phyloP scores from a whole-genome alignment of 2,797 vertebrate genomes.

The Manis pentadactyla region DNA sequence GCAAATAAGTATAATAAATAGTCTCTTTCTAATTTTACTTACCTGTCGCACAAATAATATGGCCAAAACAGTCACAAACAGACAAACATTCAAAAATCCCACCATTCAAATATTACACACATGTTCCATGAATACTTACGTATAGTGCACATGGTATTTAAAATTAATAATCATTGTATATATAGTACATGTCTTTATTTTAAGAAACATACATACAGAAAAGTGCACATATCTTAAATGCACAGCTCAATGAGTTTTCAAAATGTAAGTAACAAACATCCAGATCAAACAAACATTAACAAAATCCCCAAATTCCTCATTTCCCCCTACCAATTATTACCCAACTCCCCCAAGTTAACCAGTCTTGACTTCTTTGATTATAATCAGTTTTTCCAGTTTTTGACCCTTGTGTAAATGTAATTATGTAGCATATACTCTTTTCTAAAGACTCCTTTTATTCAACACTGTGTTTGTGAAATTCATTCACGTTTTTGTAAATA shows the following conservation, averaged over 20 bases:
- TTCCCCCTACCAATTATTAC: background rate
- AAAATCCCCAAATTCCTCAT: background rate
- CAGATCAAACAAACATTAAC: background rate
- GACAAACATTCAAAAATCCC: background rate
- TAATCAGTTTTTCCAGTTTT: background rate
- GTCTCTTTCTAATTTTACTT: background rate
- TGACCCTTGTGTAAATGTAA: background rate
- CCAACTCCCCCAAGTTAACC: background rate
- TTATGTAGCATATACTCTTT: background rate
- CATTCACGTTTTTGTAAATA: background rate
- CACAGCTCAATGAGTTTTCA: background rate
- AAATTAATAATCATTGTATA: background rate
- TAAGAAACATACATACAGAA: background rate
- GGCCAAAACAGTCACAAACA: background rate
- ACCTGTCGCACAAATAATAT: background rate
- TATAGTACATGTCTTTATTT: conserved; percentile 2
- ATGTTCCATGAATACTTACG: background rate
- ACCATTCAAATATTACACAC: background rate
- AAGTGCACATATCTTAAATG: background rate
- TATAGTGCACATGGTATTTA: background rate
- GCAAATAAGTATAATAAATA: background rate
- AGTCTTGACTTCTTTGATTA: background rate
- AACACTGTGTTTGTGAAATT: background rate
- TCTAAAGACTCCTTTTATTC: background rate
- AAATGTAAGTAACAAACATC: background rate